phyloP scores from a whole-genome alignment of 2,797 vertebrate species.

The Lacerta agilis region DNA sequence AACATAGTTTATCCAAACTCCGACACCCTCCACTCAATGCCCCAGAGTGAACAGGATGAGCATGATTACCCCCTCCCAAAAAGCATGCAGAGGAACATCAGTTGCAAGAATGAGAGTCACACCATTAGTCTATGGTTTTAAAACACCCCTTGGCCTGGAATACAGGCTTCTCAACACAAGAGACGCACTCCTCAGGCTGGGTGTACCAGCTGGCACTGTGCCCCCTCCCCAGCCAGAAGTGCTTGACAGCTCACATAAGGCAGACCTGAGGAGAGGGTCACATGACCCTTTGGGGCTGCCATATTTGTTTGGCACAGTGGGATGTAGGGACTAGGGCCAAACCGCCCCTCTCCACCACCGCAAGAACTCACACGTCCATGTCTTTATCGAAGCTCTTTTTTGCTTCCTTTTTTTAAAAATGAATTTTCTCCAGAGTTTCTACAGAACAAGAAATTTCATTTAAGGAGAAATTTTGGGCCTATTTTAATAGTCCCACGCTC shows the following conservation, averaged over 20 bases:
- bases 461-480: background rate
- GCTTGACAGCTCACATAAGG: constrained; percentile 73
- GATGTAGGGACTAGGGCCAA: background rate
- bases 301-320: background rate
- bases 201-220: no score
- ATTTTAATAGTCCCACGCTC: background rate
- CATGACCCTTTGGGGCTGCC: background rate
- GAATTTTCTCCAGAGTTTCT: no score
- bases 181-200: background rate
- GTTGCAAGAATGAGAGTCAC: constrained; percentile 46
- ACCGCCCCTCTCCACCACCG: no score
- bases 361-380: background rate
- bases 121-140: constrained; percentile 30
- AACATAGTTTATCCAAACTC: constrained; percentile 67
- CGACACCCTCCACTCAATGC: background rate
- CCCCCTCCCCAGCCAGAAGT: constrained; percentile 19
- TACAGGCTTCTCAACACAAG: constrained; percentile 38
- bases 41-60: constrained; percentile 36
- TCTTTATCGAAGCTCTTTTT: background rate
- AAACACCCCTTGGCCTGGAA: constrained; percentile 18
- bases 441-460: no score
- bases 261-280: constrained; percentile 40
- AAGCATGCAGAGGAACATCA: constrained; percentile 74
- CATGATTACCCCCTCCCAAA: constrained; percentile 44
- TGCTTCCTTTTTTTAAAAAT: background rate